Base-by-base conservation (phyloP, 2,113 vertebrate genomes). In the Silurus glanis region DNA sequence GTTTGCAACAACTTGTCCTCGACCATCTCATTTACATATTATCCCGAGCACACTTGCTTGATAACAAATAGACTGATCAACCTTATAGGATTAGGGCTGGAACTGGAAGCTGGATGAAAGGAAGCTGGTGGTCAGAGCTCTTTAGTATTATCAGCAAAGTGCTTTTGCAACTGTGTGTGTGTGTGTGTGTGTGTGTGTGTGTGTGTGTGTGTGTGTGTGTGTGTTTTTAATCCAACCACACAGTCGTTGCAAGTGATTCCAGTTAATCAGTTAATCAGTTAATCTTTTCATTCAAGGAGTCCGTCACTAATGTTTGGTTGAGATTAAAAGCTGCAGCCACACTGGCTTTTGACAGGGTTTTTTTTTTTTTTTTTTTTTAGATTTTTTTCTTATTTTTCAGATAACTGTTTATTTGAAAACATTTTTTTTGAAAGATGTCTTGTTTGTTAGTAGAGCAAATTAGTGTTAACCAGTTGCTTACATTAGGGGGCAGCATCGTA, bases 401-500 rank as follows among this genome's bases (percentile, higher is more conserved):
- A 37, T 37, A 37, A 37, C 37, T 37, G 37, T 37, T 37, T 37
- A 37, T 37, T 37, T 37, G 37, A 37, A 37, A 37, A 37, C 2
- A 37, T 2, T 2, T 37, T 37, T 37, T 37, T 37, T 37, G 37
- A 37, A 37, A 37, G 37, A 37, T 37, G 3, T 2, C 37, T 37
- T 37, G 37, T 37, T 37, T 37, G 37, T 37, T 37, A 2, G 37
- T 37, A 37, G 37, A 37, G 37, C 3, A 37, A 37, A 37, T 1
- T 37, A 37, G 37, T 37, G 28, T 45, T 53, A 28, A 49, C 59
- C 25, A 85, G 21, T 66, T 37, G 17, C 75, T 55, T 28, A 80
- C 75, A 85, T 62, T 47, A 85, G 84, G 62, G 75, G 84, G 61
- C 49, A 85, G 67, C 49, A 69, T 85, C 21, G 75, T 28, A 61